Evolutionary conservation across 2,888 invertebrate genomes (phyloP).

Genomic region (Germaria angustata): DNA sequence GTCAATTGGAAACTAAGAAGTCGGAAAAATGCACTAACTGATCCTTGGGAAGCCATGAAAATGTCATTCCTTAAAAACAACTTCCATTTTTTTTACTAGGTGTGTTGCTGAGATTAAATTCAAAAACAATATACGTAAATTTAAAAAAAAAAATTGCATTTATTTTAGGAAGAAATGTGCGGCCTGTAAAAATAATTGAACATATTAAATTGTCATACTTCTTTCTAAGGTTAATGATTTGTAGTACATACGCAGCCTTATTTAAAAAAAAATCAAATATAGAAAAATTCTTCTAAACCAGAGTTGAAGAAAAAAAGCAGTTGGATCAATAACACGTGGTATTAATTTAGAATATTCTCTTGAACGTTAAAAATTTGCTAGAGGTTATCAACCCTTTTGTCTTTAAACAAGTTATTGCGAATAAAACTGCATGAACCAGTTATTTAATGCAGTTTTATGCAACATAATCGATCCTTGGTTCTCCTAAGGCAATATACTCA

Average conservation of each 20-base stretch:
- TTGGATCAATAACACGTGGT: not conserved
- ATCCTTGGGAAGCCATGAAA: too few relatives aligned
- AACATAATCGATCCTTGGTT: conserved; percentile 49
- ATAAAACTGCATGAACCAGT: conserved; percentile 42
- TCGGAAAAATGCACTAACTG: too few relatives aligned
- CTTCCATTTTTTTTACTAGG: too few relatives aligned
- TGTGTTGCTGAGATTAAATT: too few relatives aligned
- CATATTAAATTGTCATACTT: not conserved
- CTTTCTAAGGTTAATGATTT: not conserved
- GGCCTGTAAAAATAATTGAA: too few relatives aligned
- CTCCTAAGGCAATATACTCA: conserved; percentile 38
- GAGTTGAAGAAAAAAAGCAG: not conserved
- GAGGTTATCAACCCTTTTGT: conserved; percentile 41
- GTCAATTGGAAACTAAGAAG: too few relatives aligned
- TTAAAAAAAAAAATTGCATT: too few relatives aligned
- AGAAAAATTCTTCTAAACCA: not conserved
- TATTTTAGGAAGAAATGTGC: too few relatives aligned
- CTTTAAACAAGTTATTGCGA: not conserved
- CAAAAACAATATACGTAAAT: too few relatives aligned
- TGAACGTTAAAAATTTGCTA: not conserved
- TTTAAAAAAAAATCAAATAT: conserved; percentile 6
- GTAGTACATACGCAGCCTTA: not conserved
- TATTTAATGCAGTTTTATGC: conserved; percentile 49
- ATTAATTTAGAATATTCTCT: not conserved
- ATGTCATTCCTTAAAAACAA: too few relatives aligned